These are phyloP conservation scores for Remorina albescens DNA, from an alignment of 2,797 vertebrate species.

Conservation along the genomic window DNA sequence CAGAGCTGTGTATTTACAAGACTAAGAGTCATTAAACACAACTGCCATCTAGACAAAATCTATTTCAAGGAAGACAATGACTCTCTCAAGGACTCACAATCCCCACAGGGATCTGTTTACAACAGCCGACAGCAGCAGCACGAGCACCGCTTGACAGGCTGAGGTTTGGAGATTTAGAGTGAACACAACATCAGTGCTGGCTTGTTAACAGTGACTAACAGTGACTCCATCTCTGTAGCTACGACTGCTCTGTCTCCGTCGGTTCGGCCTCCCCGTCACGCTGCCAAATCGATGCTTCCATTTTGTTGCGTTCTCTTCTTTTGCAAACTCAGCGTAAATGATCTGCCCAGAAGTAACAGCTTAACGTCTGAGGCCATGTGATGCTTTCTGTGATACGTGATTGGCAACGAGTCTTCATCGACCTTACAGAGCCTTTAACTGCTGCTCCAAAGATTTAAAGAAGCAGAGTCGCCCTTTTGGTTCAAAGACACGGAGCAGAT, in stretches of 20 bases:
- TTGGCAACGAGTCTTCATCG: no score
- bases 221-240: conserved; percentile 40
- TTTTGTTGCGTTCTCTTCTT: not conserved
- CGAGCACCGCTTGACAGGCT: conserved; percentile 36
- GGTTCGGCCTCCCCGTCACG: not conserved
- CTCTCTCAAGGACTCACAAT: conserved; percentile 56
- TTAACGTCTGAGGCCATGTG: no score
- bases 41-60: not conserved
- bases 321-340: not conserved
- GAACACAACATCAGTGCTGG: conserved; percentile 43
- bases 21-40: not conserved
- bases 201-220: conserved; percentile 49
- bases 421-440: no score
- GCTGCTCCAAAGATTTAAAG: no score
- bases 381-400: no score
- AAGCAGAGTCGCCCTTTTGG: no score
- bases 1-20: not conserved
- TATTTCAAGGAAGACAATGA: conserved; percentile 26
- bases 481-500: no score
- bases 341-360: not conserved
- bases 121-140: conserved; percentile 39
- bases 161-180: conserved; percentile 44
- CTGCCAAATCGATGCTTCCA: not conserved
- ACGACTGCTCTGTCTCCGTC: conserved; percentile 11
- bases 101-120: conserved; percentile 50